phyloP scores from a whole-genome alignment of 2,888 invertebrate species.

The Fissipunctia ypsillon region DNA sequence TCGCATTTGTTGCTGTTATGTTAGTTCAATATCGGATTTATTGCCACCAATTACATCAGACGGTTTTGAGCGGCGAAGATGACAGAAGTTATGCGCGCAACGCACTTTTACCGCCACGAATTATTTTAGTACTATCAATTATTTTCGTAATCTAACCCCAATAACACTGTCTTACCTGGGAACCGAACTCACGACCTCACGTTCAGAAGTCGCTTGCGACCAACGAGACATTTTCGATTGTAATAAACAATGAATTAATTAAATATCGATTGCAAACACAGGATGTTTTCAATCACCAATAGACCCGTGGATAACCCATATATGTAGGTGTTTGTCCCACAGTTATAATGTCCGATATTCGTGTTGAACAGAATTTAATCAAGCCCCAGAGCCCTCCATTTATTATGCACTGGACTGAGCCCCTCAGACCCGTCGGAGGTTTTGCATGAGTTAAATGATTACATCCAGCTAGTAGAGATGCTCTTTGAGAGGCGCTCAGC shows the following conservation, averaged over 20 bases:
- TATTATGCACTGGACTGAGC: constrained; percentile 36
- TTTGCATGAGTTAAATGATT: constrained; percentile 41
- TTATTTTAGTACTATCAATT: no score
- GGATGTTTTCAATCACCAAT: neutral
- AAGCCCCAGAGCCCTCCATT: constrained; percentile 27
- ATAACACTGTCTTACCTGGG: neutral
- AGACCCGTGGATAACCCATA: neutral
- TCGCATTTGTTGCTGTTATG: no score
- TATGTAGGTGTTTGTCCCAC: neutral
- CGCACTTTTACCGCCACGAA: no score
- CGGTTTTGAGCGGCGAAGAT: no score
- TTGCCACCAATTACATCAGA: no score
- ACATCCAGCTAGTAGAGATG: constrained; percentile 21
- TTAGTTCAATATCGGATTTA: no score
- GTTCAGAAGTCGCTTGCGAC: neutral
- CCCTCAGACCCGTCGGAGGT: constrained; percentile 15
- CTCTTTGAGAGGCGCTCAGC: constrained; percentile 17
- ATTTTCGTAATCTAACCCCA: neutral
- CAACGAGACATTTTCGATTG: neutral
- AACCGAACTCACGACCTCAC: neutral
- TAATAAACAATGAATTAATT: neutral
- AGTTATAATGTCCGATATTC: neutral
- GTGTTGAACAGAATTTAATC: constrained; percentile 35
- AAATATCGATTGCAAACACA: neutral
- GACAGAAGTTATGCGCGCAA: neutral